These are phyloP conservation scores for Diaphora mendica DNA, from an alignment of 2,888 invertebrate species.

Conservation along the genomic window DNA sequence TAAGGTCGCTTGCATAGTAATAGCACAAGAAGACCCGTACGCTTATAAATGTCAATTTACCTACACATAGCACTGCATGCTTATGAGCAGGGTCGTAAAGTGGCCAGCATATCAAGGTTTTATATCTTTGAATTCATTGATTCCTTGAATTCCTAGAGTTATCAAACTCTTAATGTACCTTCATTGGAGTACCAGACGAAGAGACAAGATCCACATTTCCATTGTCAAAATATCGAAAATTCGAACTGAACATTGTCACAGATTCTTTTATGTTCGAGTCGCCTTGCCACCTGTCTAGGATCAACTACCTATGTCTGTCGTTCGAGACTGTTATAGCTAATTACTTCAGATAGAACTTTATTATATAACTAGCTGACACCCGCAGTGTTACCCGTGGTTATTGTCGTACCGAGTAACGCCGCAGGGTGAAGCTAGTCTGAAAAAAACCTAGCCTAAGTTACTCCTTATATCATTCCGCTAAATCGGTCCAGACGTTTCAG, in stretches of 20 bases:
- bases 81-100: neutral
- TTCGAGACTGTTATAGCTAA: no score
- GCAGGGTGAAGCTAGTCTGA: no score
- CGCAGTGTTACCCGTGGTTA: no score
- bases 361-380: no score
- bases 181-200: neutral
- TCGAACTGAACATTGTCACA: neutral
- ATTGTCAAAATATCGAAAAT: neutral
- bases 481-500: no score
- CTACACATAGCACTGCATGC: neutral
- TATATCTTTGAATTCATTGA: neutral
- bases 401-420: no score
- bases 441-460: no score
- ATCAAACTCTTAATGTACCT: neutral
- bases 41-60: neutral
- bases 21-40: neutral
- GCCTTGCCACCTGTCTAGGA: no score
- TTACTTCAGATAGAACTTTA: no score
- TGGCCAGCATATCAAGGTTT: neutral
- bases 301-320: no score
- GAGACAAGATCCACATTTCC: neutral
- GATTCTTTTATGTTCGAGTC: no score
- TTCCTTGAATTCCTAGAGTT: neutral
- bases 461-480: no score
- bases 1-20: neutral